A percentile compares a stretch with the other conserved stretches of the same genome.
Evolutionary conservation across 2,888 invertebrate species (phyloP).

Genomic region (Netelia virgata): DNA sequence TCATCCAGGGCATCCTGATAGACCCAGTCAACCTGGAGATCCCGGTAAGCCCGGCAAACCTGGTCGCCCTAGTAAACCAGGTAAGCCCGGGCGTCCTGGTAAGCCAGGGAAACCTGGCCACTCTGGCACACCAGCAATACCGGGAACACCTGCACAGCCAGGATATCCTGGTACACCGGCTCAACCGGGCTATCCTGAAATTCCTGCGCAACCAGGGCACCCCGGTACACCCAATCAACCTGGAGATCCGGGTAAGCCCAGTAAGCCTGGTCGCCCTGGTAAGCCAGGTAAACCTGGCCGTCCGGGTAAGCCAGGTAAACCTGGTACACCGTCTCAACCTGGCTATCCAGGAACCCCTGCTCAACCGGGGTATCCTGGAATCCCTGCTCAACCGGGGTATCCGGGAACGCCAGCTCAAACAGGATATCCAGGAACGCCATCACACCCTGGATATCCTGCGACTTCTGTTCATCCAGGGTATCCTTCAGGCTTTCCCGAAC

Average conservation of each 20-base stretch:
- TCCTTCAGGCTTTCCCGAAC: slow-evolving; percentile 46
- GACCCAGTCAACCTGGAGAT: slow-evolving; percentile 71
- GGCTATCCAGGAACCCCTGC: slow-evolving; percentile 57
- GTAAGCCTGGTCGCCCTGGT: slow-evolving; percentile 71
- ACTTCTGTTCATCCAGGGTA: slow-evolving; percentile 66
- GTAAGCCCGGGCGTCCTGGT: slow-evolving; percentile 66
- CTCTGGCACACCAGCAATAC: slow-evolving; percentile 71
- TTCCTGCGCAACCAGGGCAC: slow-evolving; percentile 18
- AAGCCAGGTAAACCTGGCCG: slow-evolving; percentile 60
- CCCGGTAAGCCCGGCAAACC: slow-evolving; percentile 70
- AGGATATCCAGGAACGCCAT: slow-evolving; percentile 74
- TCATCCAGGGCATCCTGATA: slow-evolving; percentile 33
- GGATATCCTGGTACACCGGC: slow-evolving; percentile 64
- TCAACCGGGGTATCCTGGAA: slow-evolving; percentile 69
- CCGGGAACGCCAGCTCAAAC: slow-evolving; percentile 67
- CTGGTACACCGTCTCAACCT: slow-evolving; percentile 64
- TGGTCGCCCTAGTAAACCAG: slow-evolving; percentile 70
- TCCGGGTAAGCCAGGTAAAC: slow-evolving; percentile 39
- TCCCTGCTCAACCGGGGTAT: slow-evolving; percentile 80
- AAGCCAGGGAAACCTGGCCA: slow-evolving; percentile 59
- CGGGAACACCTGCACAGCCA: slow-evolving; percentile 73
- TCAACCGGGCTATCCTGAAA: slow-evolving; percentile 71
- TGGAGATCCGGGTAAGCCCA: slow-evolving; percentile 54
- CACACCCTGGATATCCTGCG: slow-evolving; percentile 81
- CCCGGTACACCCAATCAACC: background rate